These are phyloP conservation scores for Lithobates sylvaticus DNA, from an alignment of 2,797 vertebrate species.

Conservation along the genomic window DNA sequence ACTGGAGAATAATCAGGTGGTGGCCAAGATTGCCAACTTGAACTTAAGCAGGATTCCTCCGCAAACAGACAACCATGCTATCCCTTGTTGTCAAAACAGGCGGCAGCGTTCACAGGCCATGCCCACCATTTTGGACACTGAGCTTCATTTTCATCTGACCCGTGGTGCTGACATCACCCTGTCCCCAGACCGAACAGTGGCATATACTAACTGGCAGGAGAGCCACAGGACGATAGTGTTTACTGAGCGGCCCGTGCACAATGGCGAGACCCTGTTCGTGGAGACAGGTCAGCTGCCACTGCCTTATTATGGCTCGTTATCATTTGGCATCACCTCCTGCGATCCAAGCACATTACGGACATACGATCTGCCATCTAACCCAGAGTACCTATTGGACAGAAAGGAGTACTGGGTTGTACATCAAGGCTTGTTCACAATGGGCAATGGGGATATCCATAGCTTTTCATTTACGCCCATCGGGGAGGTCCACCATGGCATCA, in stretches of 20 bases:
- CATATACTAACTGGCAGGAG: constrained; percentile 92
- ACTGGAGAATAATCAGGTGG: constrained; percentile 95
- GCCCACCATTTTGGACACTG: constrained; percentile 86
- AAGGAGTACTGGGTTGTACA: constrained; percentile 99
- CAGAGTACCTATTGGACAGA: constrained; percentile 92
- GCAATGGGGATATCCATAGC: constrained; percentile 90
- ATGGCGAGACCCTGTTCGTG: constrained; percentile 91
- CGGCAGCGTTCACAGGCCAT: constrained; percentile 74
- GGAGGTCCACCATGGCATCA: constrained; percentile 93
- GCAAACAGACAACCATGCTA: constrained; percentile 78
- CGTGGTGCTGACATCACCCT: constrained; percentile 91
- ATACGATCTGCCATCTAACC: constrained; percentile 91
- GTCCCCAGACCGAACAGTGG: constrained; percentile 89
- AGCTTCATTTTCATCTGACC: constrained; percentile 93
- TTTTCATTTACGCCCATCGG: constrained; percentile 90
- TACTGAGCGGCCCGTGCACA: constrained; percentile 90
- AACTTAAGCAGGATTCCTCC: constrained; percentile 81
- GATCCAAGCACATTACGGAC: constrained; percentile 90
- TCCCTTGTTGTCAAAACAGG: constrained; percentile 85
- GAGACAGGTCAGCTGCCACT: constrained; percentile 91
- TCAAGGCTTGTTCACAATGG: constrained; percentile 87
- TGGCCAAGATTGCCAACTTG: constrained; percentile 93
- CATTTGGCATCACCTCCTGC: constrained; percentile 96
- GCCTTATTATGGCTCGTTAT: constrained; percentile 89
- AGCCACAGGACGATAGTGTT: constrained; percentile 94